phyloP scores from a whole-genome alignment of 2,888 invertebrate species.

The Drosophila algonquin region DNA sequence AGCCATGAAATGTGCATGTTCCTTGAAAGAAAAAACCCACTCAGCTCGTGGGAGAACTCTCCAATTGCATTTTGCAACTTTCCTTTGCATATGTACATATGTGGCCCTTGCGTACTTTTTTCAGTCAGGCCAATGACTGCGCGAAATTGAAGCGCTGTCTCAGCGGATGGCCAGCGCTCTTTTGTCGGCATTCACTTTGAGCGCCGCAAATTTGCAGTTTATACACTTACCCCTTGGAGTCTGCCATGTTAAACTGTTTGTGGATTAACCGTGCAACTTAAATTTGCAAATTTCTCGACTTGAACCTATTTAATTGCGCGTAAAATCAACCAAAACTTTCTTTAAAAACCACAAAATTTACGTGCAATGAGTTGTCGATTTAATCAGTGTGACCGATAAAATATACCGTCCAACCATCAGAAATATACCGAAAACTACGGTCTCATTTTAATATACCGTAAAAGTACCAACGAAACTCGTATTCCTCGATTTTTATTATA shows the following conservation, averaged over 20 bases:
- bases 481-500: too few relatives aligned
- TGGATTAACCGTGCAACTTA: conserved; percentile 67
- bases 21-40: background rate
- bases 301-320: conserved; percentile 39
- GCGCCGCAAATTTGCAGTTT: background rate
- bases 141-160: conserved; percentile 76
- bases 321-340: conserved; percentile 55
- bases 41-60: background rate
- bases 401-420: background rate
- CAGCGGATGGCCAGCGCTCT: conserved; percentile 40
- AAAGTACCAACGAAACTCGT: too few relatives aligned
- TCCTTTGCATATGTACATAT: conserved; percentile 16
- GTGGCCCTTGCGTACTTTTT: conserved; percentile 65
- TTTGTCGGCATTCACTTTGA: conserved; percentile 69
- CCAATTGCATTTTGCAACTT: conserved; percentile 4
- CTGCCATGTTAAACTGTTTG: conserved; percentile 78
- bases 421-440: too few relatives aligned
- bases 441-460: too few relatives aligned
- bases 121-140: conserved; percentile 72
- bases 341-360: conserved; percentile 59
- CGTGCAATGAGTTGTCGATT: conserved; percentile 26
- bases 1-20: background rate
- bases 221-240: conserved; percentile 83
- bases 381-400: conserved; percentile 19
- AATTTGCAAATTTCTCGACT: conserved; percentile 51